Base-by-base conservation (phyloP, 2,888 invertebrate species). In the Nemotelus pantherinus region DNA sequence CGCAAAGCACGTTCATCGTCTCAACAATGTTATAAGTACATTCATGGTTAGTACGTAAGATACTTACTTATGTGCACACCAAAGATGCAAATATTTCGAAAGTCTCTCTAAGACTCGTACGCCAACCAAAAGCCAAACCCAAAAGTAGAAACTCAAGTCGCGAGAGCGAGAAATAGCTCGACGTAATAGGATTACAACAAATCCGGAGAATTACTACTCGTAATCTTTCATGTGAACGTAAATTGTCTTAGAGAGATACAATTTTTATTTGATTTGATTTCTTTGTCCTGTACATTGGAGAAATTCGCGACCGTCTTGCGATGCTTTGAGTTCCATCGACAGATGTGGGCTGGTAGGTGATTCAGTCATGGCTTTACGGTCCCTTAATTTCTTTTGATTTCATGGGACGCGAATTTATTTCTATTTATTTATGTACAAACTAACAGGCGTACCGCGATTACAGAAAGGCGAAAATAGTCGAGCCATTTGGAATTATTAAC, bases 181-280 rank as follows among this genome's bases (percentile, higher is more conserved):
- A 74, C 48, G 74, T 74, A 63, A 74, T 74, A 63, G 74, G 74
- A 63, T 74, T 60, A 63, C 43, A 72, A 70, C 25, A 25, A 67
- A 67, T 50, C 50, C 50, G 48, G 25, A 50, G 67, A 67, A 67
- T 67, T 43, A 67, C 25, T 57, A 25, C 63, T 63, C 6, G 63
- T 43, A 63, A 63, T 7, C 9, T 39, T 63, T 43, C 63, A 43
- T 7, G 5, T 41, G 7, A n/a, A 41, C 43, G 63, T n/a, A 63
- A 63, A 63, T 63, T 63, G 63, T 63, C 43, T 63, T 63, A 63
- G 43, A 41, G 1, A 10, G 25, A 25, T 25, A 25, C 25, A 25
- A 25, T 25, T 25, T 1, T 1, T 25, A 25, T 25, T 25, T 1
- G 25, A 25, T 25, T 43, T 44, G 45, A 45, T 67, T 67, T 47